Evolutionary conservation across 2,113 vertebrate species (phyloP), one percentile per base, ranked within the genome.

Genomic region (Chaetodon auriga): DNA sequence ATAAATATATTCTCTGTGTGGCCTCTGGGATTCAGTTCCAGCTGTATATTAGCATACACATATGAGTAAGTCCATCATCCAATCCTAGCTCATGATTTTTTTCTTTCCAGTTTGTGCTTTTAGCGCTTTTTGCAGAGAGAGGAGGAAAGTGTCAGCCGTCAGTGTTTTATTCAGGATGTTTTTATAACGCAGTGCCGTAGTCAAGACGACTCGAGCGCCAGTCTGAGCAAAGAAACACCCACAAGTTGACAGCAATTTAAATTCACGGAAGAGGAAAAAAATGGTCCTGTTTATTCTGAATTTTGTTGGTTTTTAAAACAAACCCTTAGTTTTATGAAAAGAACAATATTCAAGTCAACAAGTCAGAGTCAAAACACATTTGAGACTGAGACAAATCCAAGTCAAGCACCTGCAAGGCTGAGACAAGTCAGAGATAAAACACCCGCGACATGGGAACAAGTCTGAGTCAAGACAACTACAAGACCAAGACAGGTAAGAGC

Each of bases 21-120:
- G 66, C 84, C 81, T 66, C 46, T 35, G 74, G 86, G 86, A 78
- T 80, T 85, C 35, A 25, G 58, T 36, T 66, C 19, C 36, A 75
- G 76, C 75, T 78, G 64, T 54, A 61, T 68, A 76, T 78, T 25
- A 72, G 43, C 72, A 45, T 46, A 73, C 81, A 75, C 63, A 86
- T 75, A 80, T 86, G 18, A 76, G 78, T 74, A 21, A 48, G 36
- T 23, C 35, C 36, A 7, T 72, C 23, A 5, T 69, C 38, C 43
- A 68, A 55, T 61, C 19, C 18, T 9, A 15, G 57, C 12, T 23
- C 6, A 2, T 60, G 30, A 19, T 70, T 36, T 43, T 77, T 54
- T 68, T 46, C 16, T 48, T 54, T 69, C 13, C 10, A 25, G 21
- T 41, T 2, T 0, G 1, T 23, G 51, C 30, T 73, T 62, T 58